These are phyloP conservation scores for Mesocentrotus franciscanus DNA, from an alignment of 53 echinoderm and acorn worm genomes.

Conservation along the genomic window DNA sequence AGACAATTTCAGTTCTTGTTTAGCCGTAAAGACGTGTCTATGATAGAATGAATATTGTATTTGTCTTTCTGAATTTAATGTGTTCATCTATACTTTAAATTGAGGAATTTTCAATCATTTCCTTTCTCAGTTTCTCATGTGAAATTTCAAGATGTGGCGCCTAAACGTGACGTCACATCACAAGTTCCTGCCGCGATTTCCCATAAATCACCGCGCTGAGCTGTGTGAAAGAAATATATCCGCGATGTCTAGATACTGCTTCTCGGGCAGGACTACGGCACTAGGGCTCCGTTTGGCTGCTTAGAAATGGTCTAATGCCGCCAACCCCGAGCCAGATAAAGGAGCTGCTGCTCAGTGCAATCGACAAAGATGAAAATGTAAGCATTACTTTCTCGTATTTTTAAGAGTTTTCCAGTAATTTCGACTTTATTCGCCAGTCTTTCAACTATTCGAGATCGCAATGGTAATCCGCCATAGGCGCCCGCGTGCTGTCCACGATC, in stretches of 20 bases:
- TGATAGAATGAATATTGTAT: neutral
- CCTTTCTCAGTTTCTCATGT: neutral
- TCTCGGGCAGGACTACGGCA: constrained; percentile 70
- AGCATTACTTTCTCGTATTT: constrained; percentile 72
- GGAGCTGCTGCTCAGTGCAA: constrained; percentile 99
- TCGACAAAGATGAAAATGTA: constrained; percentile 99
- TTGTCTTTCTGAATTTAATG: neutral
- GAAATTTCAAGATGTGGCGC: constrained; percentile 8
- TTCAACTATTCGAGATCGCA: neutral
- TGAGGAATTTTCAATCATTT: neutral
- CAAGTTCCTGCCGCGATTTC: constrained; percentile 60
- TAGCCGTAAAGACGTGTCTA: neutral
- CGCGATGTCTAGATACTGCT: constrained; percentile 67
- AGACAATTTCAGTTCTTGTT: neutral
- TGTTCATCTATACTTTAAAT: neutral
- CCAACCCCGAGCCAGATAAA: constrained; percentile 98
- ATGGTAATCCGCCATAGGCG: constrained; percentile 56
- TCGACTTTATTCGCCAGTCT: constrained; percentile 21
- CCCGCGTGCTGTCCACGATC: constrained; percentile 49
- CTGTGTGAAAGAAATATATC: constrained; percentile 55
- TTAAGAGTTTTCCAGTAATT: constrained; percentile 11
- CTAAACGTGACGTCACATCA: constrained; percentile 57
- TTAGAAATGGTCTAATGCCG: constrained; percentile 99
- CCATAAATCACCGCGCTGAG: constrained; percentile 56
- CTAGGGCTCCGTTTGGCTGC: constrained; percentile 91